Evolutionary conservation across 2,888 invertebrate genomes (phyloP).

Genomic region (Amphipyra tragopoginis): DNA sequence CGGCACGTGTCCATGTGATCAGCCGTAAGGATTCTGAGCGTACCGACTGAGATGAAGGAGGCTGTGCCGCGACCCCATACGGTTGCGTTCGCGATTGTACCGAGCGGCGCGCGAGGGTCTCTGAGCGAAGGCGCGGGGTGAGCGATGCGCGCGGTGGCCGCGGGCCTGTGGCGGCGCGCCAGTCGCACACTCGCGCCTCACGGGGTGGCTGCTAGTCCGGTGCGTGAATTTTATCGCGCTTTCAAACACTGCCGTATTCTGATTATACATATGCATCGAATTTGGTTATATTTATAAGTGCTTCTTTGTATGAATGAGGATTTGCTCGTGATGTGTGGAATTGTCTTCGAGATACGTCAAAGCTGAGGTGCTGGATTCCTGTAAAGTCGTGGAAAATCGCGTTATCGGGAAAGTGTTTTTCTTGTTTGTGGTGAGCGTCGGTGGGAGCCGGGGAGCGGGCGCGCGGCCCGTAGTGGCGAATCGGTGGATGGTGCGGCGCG

Average conservation of each 20-base stretch:
- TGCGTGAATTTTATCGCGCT: slow-evolving; percentile 68
- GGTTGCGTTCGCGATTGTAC: slow-evolving; percentile 47
- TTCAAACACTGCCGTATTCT: slow-evolving; percentile 66
- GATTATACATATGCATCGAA: slow-evolving; percentile 63
- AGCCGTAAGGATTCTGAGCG: slow-evolving; percentile 64
- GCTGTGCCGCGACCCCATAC: slow-evolving; percentile 72
- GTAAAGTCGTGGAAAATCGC: slow-evolving; percentile 69
- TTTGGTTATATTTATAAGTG: slow-evolving; percentile 60
- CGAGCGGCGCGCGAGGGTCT: slow-evolving; percentile 57
- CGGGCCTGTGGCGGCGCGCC: slow-evolving; percentile 68
- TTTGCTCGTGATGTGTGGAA: slow-evolving; percentile 70
- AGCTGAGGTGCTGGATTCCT: slow-evolving; percentile 61
- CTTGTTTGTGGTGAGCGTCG: slow-evolving; percentile 78
- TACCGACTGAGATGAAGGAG: slow-evolving; percentile 75
- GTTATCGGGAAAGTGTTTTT: slow-evolving; percentile 83
- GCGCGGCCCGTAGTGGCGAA: slow-evolving; percentile 76
- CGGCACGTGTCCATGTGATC: slow-evolving; percentile 80
- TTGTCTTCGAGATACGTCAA: slow-evolving; percentile 49
- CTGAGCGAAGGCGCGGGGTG: slow-evolving; percentile 62
- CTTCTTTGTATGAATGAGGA: slow-evolving; percentile 65
- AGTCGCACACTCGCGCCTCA: slow-evolving; percentile 82
- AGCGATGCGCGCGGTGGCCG: slow-evolving; percentile 67
- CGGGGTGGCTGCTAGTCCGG: slow-evolving; percentile 73
- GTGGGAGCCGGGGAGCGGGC: slow-evolving; percentile 70
- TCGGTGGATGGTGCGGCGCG: slow-evolving; percentile 87